Evolutionary conservation across 1,140 invertebrate species (phyloP), one percentile per base, ranked within the genome.

Genomic region (Apis dorsata): DNA sequence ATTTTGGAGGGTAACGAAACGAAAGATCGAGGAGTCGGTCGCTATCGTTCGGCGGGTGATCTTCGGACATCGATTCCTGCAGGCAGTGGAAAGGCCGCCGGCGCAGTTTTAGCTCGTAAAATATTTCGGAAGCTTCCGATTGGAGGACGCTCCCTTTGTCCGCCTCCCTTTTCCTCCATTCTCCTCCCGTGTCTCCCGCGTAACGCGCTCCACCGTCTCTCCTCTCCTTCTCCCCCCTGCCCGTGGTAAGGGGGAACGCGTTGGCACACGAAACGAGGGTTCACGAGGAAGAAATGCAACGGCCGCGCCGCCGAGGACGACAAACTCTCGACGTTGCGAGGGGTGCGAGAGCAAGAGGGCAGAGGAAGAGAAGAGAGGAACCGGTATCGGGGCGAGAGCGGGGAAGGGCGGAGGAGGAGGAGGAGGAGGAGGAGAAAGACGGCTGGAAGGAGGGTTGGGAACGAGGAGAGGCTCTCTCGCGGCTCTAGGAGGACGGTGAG

Each of bases 71-170:
- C 73, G 87, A 88, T 88, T 85, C 79, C 44, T 10, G 79, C 53
- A 70, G 53, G 51, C 49, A 11, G 71, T 57, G 79, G 68, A 83
- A 79, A 88, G 80, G 80, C 79, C 89, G 87, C 88, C 87, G 88
- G 88, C 84, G 89, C 86, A 86, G 81, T 90, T 89, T 89, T 78
- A 87, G 73, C 89, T 88, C 86, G 89, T 93, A 89, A 93, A 93
- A 92, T 91, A 92, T 93, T 93, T 92, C 85, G 90, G 84, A 68
- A 72, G 81, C 84, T 79, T 78, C 89, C 83, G 90, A 82, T 89
- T 83, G 90, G 81, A 90, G 89, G 87, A 92, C 91, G 72, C 24
- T 44, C n/a, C 70, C 55, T 79, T 71, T 74, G 59, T 81, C 77
- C 13, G 44, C 17, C 70, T 34, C 55, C 34, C 34, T 62, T 71